Conservation (phyloP, 2,888 invertebrate species). For the Archaeoteleia sp. region DNA sequence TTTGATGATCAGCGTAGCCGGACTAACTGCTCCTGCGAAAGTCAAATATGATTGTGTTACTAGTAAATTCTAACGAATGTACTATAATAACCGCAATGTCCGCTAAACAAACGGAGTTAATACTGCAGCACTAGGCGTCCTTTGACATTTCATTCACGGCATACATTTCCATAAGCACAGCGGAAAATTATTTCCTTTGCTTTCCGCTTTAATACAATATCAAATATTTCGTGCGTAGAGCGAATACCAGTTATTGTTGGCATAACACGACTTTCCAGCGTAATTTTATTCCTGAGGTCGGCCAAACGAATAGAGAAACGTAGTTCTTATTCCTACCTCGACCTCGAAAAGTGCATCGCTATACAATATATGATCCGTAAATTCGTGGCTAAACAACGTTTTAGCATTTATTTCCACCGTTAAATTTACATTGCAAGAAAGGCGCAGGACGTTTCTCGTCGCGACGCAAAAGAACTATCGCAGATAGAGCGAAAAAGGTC, state of each 20-base stretch:
- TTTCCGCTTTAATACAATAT: neutral
- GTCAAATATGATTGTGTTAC: conserved; percentile 37
- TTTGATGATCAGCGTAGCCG: conserved; percentile 32
- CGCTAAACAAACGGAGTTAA: conserved; percentile 14
- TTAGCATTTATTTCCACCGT: conserved; percentile 6
- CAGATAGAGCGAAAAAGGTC: conserved; percentile 29
- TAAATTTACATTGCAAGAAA: conserved; percentile 29
- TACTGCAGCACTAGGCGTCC: neutral
- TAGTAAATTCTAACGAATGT: conserved; percentile 37
- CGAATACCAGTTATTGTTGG: no score
- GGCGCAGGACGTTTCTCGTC: conserved; percentile 6
- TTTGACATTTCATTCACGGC: conserved; percentile 1
- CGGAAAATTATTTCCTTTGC: no score
- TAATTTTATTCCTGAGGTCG: neutral
- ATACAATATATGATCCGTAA: conserved; percentile 40
- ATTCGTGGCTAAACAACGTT: conserved; percentile 22
- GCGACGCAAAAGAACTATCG: conserved; percentile 1
- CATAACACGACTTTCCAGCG: neutral
- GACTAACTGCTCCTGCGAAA: conserved; percentile 33
- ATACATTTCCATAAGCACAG: no score
- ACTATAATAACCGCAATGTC: conserved; percentile 35
- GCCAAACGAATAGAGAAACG: conserved; percentile 17
- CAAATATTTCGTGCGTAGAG: conserved; percentile 1
- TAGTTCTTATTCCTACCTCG: conserved; percentile 34
- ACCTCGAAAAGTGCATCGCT: conserved; percentile 4